phyloP scores from a whole-genome alignment of 1,140 invertebrate genomes.

The Diorhabda carinulata region DNA sequence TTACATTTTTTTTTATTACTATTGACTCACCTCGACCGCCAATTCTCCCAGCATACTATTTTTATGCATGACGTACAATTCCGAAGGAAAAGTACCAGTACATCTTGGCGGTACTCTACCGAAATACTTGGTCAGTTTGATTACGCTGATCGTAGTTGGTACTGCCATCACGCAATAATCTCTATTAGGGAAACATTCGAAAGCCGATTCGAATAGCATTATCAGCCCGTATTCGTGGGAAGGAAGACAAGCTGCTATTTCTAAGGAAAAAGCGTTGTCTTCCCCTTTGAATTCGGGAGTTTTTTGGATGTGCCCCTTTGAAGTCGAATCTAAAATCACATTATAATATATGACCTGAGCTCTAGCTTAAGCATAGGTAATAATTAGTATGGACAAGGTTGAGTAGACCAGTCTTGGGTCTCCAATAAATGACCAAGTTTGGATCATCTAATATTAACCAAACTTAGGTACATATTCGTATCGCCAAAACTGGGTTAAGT shows the following conservation, averaged over 20 bases:
- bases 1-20: not conserved
- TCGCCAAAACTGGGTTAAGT: too few species aligned
- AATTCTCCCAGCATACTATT: slow-evolving; percentile 45
- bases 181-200: slow-evolving; percentile 61
- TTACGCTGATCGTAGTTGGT: slow-evolving; percentile 48
- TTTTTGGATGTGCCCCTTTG: slow-evolving; percentile 9
- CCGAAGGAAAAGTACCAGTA: slow-evolving; percentile 55
- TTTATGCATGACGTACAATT: slow-evolving; percentile 63
- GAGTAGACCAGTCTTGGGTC: too few species aligned
- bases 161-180: slow-evolving; percentile 65
- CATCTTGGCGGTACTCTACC: slow-evolving; percentile 52
- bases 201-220: slow-evolving; percentile 59
- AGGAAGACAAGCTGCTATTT: slow-evolving; percentile 61
- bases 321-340: slow-evolving; percentile 6
- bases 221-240: slow-evolving; percentile 53
- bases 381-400: too few species aligned
- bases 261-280: slow-evolving; percentile 60
- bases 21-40: slow-evolving; percentile 15
- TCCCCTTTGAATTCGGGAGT: slow-evolving; percentile 39
- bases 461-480: too few species aligned
- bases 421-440: too few species aligned
- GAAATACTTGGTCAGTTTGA: slow-evolving; percentile 21
- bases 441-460: too few species aligned
- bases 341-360: not conserved
- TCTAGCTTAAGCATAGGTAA: too few species aligned